Conservation (phyloP, 2,797 vertebrate species). For the Acrossocheilus fasciatus region DNA sequence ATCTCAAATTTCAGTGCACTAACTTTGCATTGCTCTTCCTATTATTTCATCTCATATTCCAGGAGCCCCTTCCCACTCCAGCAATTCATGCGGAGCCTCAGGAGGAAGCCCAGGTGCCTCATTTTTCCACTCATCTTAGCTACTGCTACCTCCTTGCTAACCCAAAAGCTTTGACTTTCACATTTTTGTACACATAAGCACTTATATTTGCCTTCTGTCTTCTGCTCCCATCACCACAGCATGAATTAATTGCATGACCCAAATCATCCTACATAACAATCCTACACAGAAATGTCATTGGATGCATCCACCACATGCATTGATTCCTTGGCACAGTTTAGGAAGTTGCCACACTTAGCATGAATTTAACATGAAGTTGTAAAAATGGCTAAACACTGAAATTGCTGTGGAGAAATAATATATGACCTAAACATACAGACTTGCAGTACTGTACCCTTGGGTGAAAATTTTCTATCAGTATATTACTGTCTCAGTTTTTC, state of each 20-base stretch:
- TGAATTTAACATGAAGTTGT: slow-evolving; percentile 24
- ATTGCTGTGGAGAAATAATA: slow-evolving; percentile 15
- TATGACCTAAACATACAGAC: slow-evolving; percentile 8
- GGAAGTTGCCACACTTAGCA: slow-evolving; percentile 38
- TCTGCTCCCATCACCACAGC: slow-evolving; percentile 44
- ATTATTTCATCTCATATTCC: slow-evolving; percentile 66
- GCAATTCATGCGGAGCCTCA: slow-evolving; percentile 79
- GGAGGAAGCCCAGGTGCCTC: slow-evolving; percentile 78
- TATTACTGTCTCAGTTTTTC: slow-evolving; percentile 44
- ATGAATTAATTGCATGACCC: slow-evolving; percentile 52
- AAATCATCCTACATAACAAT: slow-evolving; percentile 23
- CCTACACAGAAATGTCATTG: slow-evolving; percentile 31
- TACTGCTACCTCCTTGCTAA: slow-evolving; percentile 32
- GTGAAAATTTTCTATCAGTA: background rate
- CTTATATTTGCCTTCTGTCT: background rate
- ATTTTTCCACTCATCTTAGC: slow-evolving; percentile 49
- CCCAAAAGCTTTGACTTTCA: slow-evolving; percentile 31
- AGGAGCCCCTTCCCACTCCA: slow-evolving; percentile 81
- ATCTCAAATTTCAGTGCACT: slow-evolving; percentile 59
- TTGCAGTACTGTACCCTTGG: background rate
- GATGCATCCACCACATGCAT: slow-evolving; percentile 48
- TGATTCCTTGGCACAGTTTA: slow-evolving; percentile 32
- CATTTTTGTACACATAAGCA: slow-evolving; percentile 19
- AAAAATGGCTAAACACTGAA: slow-evolving; percentile 7
- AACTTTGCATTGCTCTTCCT: slow-evolving; percentile 64